Base-by-base conservation (phyloP, 2,888 invertebrate genomes). In the Cryptocheilus praepositus region DNA sequence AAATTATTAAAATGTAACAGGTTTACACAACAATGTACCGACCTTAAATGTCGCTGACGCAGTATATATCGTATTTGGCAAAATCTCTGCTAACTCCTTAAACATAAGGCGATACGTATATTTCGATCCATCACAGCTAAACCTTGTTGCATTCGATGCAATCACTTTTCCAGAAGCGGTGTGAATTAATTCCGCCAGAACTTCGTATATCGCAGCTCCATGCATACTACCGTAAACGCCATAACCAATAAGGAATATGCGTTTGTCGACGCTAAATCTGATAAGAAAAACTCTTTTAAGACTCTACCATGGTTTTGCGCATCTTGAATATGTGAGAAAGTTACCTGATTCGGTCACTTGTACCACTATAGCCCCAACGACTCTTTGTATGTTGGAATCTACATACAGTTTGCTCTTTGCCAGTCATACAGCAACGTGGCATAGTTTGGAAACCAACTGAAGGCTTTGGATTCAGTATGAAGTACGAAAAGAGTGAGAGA, bases 291-390 rank as follows among this genome's bases (percentile, higher is more conserved):
- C 22, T 46, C 53, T 43, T 18, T 44, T 61, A 43, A 43, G 15
- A 56, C 4, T 21, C 22, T 45, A 51, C 3, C 16, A 21, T 0
- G 1, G 45, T 36, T 13, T 2, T 5, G 7, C 13, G 11, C 13
- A 8, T 11, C 7, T 11, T 1, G 11, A 36, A 36, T 36, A 64
- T 36, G 2, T 3, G 55, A 57, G 28, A 15, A 52, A 63, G 49
- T 67, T 80, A 93, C 92, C 92, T 91, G 74, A 96, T 95, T 77
- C 95, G 90, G 86, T 96, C 96, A 59, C 94, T 93, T 0, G 95
- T 94, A 3, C 95, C 95, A 85, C 93, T 94, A 82, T 95, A 96
- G 0, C 95, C 95, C 96, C 96, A 96, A 64, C 95, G 90, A 25
- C 93, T 93, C 84, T 95, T 95, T 0, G 94, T 94, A 84, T 94